phyloP scores from a whole-genome alignment of 2,113 vertebrate genomes.

The Pampusana beccarii region DNA sequence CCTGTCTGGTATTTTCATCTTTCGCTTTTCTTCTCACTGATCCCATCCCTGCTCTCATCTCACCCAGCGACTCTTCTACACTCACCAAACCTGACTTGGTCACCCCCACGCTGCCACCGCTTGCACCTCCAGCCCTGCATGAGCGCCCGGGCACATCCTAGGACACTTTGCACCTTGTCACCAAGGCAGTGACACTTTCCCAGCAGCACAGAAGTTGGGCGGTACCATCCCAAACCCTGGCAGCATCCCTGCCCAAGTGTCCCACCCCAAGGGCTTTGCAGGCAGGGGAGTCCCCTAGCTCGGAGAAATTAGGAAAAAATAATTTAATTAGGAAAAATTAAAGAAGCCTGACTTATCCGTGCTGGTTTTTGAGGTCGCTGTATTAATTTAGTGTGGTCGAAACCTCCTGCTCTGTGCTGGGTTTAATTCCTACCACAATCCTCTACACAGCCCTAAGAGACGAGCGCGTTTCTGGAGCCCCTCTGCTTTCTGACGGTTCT shows the following conservation, averaged over 20 bases:
- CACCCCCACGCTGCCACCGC: neutral
- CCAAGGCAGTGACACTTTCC: neutral
- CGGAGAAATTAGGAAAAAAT: too few relatives aligned
- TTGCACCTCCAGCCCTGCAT: neutral
- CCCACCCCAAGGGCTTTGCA: neutral
- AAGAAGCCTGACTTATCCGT: accelerated
- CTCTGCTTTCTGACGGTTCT: neutral
- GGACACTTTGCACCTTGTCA: accelerated
- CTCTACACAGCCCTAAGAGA: neutral
- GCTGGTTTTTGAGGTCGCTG: neutral
- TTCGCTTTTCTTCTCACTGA: neutral
- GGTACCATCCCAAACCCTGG: neutral
- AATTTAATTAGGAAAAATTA: neutral
- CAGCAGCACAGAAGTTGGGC: neutral
- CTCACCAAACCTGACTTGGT: neutral
- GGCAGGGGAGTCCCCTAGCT: neutral
- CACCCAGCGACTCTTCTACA: neutral
- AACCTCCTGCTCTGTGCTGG: neutral
- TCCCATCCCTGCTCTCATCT: neutral
- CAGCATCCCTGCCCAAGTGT: neutral
- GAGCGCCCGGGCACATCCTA: neutral
- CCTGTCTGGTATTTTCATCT: neutral
- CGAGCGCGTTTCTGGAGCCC: accelerated
- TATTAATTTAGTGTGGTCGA: neutral
- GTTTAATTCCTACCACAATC: neutral